A percentile compares a stretch with the other conserved stretches of the same genome.
phyloP scores from a whole-genome alignment of 37 sponge, comb jelly and placozoan species.

The Bolinopsis microptera region DNA sequence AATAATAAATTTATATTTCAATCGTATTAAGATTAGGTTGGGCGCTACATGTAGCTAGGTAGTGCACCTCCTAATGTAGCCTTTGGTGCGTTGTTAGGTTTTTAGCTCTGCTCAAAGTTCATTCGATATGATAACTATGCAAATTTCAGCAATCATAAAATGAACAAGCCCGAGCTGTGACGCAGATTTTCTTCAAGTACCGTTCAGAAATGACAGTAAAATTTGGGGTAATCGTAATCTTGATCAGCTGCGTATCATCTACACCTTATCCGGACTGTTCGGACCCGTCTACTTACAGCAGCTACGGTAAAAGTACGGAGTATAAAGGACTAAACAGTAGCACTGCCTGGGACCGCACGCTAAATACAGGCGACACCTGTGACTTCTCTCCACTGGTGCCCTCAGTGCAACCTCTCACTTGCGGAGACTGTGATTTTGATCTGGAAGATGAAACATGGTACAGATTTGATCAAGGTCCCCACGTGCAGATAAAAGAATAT shows the following conservation, averaged over 20 bases:
- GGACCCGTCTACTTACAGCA: slow-evolving; percentile 6
- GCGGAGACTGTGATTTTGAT: slow-evolving; percentile 50
- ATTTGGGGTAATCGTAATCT: neutral
- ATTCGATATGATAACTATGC: no score
- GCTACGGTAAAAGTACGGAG: neutral
- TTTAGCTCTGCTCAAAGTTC: no score
- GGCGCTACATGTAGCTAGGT: no score
- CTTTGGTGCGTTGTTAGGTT: no score
- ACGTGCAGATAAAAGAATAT: neutral
- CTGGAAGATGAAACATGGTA: neutral
- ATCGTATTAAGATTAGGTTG: no score
- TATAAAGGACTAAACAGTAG: slow-evolving; percentile 6
- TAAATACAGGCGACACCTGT: no score
- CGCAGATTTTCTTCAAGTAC: no score
- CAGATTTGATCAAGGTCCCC: neutral
- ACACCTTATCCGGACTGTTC: neutral
- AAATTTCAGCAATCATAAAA: no score
- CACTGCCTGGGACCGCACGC: slow-evolving; percentile 1
- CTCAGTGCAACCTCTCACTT: neutral
- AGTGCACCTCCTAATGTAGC: no score
- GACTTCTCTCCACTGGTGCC: neutral
- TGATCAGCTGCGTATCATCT: neutral
- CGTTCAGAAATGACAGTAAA: neutral
- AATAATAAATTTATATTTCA: no score
- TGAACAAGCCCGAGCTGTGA: no score